A percentile compares a stretch with the other conserved stretches of the same genome.
phyloP scores from a whole-genome alignment of 2,113 vertebrate species.

The Pelecanoides urinatrix region DNA sequence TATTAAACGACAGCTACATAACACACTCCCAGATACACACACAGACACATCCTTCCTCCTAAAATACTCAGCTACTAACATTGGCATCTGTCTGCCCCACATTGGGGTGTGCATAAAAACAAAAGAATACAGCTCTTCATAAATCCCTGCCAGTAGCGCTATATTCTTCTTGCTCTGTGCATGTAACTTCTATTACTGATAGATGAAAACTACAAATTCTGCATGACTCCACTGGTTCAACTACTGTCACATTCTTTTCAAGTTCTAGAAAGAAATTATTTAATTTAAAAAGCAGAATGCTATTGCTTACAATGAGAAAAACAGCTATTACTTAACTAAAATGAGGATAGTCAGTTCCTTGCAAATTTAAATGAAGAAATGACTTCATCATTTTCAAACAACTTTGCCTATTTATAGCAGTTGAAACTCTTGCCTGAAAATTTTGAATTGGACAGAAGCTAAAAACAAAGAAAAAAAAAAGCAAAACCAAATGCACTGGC shows the following conservation, averaged over 20 bases:
- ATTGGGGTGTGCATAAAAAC: not conserved
- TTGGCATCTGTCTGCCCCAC: not conserved
- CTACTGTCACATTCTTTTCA: not conserved
- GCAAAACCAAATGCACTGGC: not conserved
- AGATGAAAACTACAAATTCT: not conserved
- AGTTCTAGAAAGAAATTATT: not conserved
- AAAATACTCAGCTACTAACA: not conserved
- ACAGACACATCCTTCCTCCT: not conserved
- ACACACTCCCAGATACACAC: accelerated
- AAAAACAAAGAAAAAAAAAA: not conserved
- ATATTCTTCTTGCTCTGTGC: not conserved
- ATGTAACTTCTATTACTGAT: not conserved
- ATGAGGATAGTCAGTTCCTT: not conserved
- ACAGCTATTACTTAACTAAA: not conserved
- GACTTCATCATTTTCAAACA: not conserved
- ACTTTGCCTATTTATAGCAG: not conserved
- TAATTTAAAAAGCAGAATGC: not conserved
- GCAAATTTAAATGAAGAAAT: not conserved
- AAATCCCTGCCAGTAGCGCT: not conserved
- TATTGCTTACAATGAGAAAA: not conserved
- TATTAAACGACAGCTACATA: not conserved
- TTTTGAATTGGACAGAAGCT: not conserved
- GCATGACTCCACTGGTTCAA: not conserved
- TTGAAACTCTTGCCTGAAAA: not conserved
- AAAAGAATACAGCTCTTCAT: not conserved